Evolutionary conservation across 2,888 invertebrate genomes (phyloP), one percentile per base, ranked within the genome.

Genomic region (Macrostomum cliftonense): DNA sequence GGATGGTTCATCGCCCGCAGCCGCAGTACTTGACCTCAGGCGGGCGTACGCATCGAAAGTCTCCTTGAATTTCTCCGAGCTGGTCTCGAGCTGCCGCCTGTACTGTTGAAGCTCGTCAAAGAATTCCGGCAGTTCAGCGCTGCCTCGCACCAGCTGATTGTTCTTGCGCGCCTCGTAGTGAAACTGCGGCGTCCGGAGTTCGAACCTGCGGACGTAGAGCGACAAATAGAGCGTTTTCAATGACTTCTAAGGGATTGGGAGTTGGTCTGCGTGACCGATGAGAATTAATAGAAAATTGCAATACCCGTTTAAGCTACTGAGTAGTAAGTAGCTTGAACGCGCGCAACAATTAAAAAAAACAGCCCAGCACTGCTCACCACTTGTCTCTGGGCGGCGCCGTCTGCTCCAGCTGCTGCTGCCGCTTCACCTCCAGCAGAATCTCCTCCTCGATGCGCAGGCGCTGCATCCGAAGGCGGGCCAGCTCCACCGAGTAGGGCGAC

Each of bases 91-190:
- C 28, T 28, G 28, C n/a, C 39, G 19, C 17, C 62, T 43, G 53
- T 63, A 62, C 51, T 58, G 59, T 19, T 62, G 38, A n/a, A 62
- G 53, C 11, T 28, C 5, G 28, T 28, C 28, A 9, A 7, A 4
- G 28, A 28, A 28, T 28, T 58, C 58, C 45, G 61, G 58, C 59
- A 58, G 62, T 21, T 57, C 46, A 2, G 55, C 52, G 28, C 55
- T 50, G 38, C 51, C 57, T 43, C 57, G 55, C 11, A 64, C 53
- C 46, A 66, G 46, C 45, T 63, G 59, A 36, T 57, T 64, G 53
- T 66, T 63, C 54, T 66, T 66, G 49, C 59, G 59, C 19, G 61
- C 52, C 50, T 66, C 65, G 36, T 66, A 62, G 50, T 63, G 60
- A 52, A 66, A 66, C 14, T 60, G 58, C n/a, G 63, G 60, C 7